Evolutionary conservation across 2,888 invertebrate species (phyloP).

Genomic region (Minunthozetes semirufus): DNA sequence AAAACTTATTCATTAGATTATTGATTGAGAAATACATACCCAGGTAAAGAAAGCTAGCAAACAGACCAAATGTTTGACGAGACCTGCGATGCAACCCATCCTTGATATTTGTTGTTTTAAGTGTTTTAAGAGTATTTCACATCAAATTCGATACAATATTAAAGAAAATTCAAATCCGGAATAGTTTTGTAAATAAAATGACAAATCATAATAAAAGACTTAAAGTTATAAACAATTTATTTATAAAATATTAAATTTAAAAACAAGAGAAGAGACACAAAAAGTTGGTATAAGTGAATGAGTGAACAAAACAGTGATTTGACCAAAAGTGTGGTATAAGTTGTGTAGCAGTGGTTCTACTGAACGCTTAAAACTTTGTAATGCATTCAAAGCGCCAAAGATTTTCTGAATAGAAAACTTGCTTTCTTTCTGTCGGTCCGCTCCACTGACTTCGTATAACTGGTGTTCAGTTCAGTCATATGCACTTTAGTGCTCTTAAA

Average conservation of each 20-base stretch:
- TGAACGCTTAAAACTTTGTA: neutral
- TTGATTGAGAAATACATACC: constrained; percentile 25
- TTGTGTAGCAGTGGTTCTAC: neutral
- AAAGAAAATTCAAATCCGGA: too few species aligned
- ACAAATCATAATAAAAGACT: too few species aligned
- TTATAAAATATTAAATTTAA: neutral
- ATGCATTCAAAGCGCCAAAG: neutral
- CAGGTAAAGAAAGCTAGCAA: constrained; percentile 30
- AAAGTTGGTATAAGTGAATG: too few species aligned
- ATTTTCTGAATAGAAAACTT: neutral
- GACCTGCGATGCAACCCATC: constrained; percentile 28
- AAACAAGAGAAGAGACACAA: neutral
- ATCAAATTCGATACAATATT: neutral
- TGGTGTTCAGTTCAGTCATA: neutral
- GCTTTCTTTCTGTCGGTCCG: constrained; percentile 11
- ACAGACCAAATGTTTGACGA: constrained; percentile 33
- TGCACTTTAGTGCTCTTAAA: too few species aligned
- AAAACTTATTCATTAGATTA: neutral
- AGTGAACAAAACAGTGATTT: too few species aligned
- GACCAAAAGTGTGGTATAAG: neutral
- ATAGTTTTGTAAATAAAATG: too few species aligned
- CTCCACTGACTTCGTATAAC: neutral
- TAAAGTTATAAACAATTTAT: neutral
- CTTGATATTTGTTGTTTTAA: neutral
- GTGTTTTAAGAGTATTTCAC: neutral